phyloP scores from a whole-genome alignment of 2,113 vertebrate genomes.

The Willisornis vidua region DNA sequence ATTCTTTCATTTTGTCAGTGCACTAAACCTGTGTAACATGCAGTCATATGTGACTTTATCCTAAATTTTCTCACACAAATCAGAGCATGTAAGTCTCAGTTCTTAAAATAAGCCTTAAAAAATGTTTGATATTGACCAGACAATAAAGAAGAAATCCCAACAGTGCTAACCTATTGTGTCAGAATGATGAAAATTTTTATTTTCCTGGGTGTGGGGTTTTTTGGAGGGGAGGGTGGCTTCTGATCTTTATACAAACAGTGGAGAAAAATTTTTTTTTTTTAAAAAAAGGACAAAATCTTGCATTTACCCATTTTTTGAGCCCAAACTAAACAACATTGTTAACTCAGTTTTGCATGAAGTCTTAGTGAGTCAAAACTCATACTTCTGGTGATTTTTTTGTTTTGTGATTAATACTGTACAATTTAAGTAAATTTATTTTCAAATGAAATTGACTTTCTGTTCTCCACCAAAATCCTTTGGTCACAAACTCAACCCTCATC shows the following conservation, averaged over 20 bases:
- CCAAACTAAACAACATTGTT: neutral
- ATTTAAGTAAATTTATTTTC: neutral
- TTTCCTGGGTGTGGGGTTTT: neutral
- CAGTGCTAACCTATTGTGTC: neutral
- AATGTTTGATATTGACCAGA: neutral
- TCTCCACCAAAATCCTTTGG: neutral
- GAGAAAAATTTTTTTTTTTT: neutral
- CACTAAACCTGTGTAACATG: neutral
- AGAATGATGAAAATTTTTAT: neutral
- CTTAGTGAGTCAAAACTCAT: neutral
- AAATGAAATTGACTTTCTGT: neutral
- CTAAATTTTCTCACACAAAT: neutral
- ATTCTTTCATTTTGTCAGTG: neutral
- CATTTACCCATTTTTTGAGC: neutral
- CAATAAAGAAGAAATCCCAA: neutral
- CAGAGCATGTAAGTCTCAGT: neutral
- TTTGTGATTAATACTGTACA: neutral
- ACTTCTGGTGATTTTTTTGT: neutral
- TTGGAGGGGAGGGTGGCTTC: neutral
- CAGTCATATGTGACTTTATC: neutral
- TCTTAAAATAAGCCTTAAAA: neutral
- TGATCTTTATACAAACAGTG: neutral
- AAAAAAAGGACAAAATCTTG: neutral
- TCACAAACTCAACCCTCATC: neutral
- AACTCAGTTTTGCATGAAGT: neutral